phyloP scores from a whole-genome alignment of 2,888 invertebrate species.

The Conus canariensis region DNA sequence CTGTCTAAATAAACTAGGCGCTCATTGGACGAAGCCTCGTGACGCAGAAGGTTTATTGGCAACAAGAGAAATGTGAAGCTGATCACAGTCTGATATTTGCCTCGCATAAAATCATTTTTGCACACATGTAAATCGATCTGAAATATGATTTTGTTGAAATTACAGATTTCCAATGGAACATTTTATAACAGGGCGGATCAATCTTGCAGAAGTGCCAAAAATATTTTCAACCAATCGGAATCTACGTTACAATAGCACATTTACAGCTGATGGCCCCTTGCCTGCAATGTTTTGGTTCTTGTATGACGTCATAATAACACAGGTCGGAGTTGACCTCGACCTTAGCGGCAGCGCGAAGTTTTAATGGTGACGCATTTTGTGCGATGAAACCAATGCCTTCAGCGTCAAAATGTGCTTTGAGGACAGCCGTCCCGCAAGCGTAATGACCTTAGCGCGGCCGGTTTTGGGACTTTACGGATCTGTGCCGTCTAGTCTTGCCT shows the following conservation, averaged over 20 bases:
- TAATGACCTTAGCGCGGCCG: too few relatives aligned
- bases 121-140: background rate
- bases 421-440: too few relatives aligned
- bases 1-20: conserved; percentile 43
- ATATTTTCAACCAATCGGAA: conserved; percentile 43
- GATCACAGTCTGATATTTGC: background rate
- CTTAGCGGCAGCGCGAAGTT: background rate
- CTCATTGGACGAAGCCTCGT: conserved; percentile 45
- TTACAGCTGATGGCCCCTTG: conserved; percentile 50
- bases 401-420: too few relatives aligned
- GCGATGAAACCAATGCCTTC: background rate
- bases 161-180: background rate
- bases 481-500: background rate
- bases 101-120: background rate
- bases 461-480: background rate
- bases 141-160: conserved; percentile 15
- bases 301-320: conserved; percentile 45
- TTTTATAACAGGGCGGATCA: background rate
- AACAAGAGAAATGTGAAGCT: conserved; percentile 18
- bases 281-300: conserved; percentile 52
- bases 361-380: background rate
- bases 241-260: conserved; percentile 12
- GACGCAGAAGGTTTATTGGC: conserved; percentile 45
- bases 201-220: conserved; percentile 31
- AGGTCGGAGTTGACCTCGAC: conserved; percentile 5